phyloP scores from a whole-genome alignment of 2,797 vertebrate genomes.

The Crocodylus rhombifer region DNA sequence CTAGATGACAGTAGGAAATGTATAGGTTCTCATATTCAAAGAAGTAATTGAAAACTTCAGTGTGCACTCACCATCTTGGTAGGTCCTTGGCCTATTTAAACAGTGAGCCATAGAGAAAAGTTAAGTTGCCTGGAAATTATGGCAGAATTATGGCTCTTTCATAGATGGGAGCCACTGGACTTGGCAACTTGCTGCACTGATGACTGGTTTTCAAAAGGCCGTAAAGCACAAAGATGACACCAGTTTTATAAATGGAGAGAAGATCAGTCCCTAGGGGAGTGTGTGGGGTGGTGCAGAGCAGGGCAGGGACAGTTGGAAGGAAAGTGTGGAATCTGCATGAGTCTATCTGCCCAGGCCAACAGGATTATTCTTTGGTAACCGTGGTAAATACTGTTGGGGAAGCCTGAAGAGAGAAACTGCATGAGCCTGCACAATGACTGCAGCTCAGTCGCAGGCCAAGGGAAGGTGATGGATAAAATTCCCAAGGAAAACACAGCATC shows the following conservation, averaged over 20 bases:
- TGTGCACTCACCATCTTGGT: not conserved
- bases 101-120: not conserved
- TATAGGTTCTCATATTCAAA: not conserved
- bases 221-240: not conserved
- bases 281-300: no score
- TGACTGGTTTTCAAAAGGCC: not conserved
- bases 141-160: not conserved
- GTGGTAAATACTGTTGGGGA: no score
- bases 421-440: not conserved
- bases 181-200: not conserved
- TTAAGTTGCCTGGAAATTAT: not conserved
- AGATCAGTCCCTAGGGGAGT: not conserved
- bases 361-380: not conserved
- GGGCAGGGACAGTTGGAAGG: no score
- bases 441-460: not conserved
- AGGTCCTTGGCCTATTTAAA: not conserved
- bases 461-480: not conserved
- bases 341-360: not conserved
- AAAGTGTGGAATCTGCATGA: no score
- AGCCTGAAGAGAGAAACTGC: no score
- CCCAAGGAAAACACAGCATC: not conserved
- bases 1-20: not conserved
- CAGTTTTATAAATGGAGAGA: not conserved
- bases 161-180: not conserved
- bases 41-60: not conserved